Base-by-base conservation (phyloP, 2,888 invertebrate genomes). In the Beris chalybata region DNA sequence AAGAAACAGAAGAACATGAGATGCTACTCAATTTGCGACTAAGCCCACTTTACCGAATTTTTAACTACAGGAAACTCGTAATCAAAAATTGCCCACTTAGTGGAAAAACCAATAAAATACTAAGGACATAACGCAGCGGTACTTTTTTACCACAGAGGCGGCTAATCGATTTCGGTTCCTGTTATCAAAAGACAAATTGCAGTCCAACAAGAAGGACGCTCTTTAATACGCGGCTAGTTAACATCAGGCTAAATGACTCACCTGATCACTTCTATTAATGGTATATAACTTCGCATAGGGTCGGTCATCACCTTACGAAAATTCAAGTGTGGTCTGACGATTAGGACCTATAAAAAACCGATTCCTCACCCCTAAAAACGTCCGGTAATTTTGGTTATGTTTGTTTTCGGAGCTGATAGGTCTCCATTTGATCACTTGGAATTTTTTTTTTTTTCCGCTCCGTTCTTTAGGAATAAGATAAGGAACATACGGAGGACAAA, bases 101-200 rank as follows among this genome's bases (percentile, higher is more conserved):
- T 22, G 22, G 22, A 22, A 22, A 38, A 9, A 38, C 38, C 38
- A 9, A 38, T 38, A 38, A 38, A 50, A 50, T 9, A 3, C 29
- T 53, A 53, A 30, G n/a, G n/a, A 12, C 31, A 11, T 53, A 31
- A 53, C 52, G 22, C 47, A 15, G 9, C 31, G 53, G 30, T 30
- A n/a, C 29, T 30, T 29, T 9, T 53, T 53, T 31, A 54, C n/a
- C 30, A 12, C 31, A 29, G 11, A 5, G 31, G 29, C 31, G 43
- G 38, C 32, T 38, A 61, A 61, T 61, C 47, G 61, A 30, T 30
- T 61, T 61, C 61, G 61, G 50, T 61, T 52, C 38, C 61, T 52
- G 50, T 50, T 61, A 61, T 50, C 61, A 38, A 15, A 61, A 61
- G 61, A 61, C 61, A 61, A 61, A 61, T 61, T 61, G 50, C 52